Percentiles rank a stretch among this genome's conserved stretches.
Evolutionary conservation across 2,888 invertebrate genomes (phyloP).

Genomic region (Acronicta leporina): DNA sequence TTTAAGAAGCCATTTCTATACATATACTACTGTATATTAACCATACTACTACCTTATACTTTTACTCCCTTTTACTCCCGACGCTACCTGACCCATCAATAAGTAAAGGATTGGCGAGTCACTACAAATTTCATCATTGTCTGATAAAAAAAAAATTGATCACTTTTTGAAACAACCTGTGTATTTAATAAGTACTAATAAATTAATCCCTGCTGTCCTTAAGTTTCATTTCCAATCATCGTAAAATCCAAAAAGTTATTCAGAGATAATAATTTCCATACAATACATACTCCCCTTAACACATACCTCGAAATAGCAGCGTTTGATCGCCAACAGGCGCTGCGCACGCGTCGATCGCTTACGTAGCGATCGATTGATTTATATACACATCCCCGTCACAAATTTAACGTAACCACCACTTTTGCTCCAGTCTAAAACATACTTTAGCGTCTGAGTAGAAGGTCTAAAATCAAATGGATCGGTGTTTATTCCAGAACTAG

Average conservation of each 20-base stretch:
- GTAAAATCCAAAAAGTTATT: slow-evolving; percentile 38
- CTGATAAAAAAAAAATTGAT: too few relatives aligned
- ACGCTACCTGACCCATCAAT: too few relatives aligned
- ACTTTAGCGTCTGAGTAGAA: rapidly evolving
- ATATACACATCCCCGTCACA: slow-evolving; percentile 66
- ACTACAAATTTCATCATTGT: too few relatives aligned
- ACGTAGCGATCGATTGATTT: slow-evolving; percentile 85
- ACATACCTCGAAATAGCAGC: slow-evolving; percentile 72
- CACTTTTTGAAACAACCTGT: slow-evolving; percentile 3
- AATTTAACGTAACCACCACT: slow-evolving; percentile 34
- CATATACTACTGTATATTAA: too few relatives aligned
- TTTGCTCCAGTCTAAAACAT: slow-evolving; percentile 4
- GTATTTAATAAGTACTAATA: too few relatives aligned
- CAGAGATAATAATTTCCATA: slow-evolving; percentile 40
- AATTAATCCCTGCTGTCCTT: not conserved
- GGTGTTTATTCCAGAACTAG: slow-evolving; percentile 42
- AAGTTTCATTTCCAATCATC: slow-evolving; percentile 26
- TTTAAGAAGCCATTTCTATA: too few relatives aligned
- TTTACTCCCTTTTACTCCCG: too few relatives aligned
- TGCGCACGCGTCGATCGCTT: slow-evolving; percentile 76
- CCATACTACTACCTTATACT: too few relatives aligned
- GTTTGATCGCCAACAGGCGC: slow-evolving; percentile 80
- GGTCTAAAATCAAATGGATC: not conserved
- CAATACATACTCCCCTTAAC: slow-evolving; percentile 70
- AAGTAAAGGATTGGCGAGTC: too few relatives aligned